Evolutionary conservation across 1,140 invertebrate species (phyloP), one percentile per base, ranked within the genome.

Genomic region (Temnothorax nylanderi): DNA sequence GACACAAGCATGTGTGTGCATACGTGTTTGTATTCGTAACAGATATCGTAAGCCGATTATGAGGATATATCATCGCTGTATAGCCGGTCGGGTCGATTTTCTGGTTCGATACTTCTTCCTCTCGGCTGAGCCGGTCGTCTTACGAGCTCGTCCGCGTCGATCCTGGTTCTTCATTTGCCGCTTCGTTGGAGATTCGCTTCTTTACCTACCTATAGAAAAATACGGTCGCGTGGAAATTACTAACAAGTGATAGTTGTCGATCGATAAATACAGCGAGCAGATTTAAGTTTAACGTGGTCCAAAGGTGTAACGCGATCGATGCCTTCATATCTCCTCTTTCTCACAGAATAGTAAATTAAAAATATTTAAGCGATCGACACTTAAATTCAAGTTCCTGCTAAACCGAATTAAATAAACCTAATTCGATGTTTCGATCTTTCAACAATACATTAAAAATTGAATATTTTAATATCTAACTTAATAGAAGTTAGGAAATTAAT

Each of bases 121-220:
- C 80, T 62, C n/a, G 69, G 41, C 41, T 60, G 26, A 84, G 44
- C 54, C 54, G 54, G 18, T 60, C 69, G 69, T 84, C 69, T 84
- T 84, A 47, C 51, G 69, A 74, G 80, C 51, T 47, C 16, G 26
- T 21, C 13, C 54, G 10, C 47, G 67, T 82, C 26, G 69, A 75
- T 84, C 69, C 10, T 47, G 80, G 37, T 75, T 84, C 80, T 84
- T 84, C 80, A 84, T 84, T 84, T 84, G 56, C 80, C 56, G 80
- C 80, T 84, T 84, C 80, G 69, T 75, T 84, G 80, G 75, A 37
- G 26, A 74, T 49, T 5, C 8, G 21, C 69, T 84, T 75, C 56
- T 84, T 26, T 26, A 26, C 26, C 26, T 26, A 26, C 26, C 26
- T 26, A 26, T 26, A 26, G 69, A 37, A 84, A 84, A 74, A 84